Percentiles rank a stretch among this genome's conserved stretches.
phyloP scores from a whole-genome alignment of 2,888 invertebrate genomes.

The Hypomecis atomaria region DNA sequence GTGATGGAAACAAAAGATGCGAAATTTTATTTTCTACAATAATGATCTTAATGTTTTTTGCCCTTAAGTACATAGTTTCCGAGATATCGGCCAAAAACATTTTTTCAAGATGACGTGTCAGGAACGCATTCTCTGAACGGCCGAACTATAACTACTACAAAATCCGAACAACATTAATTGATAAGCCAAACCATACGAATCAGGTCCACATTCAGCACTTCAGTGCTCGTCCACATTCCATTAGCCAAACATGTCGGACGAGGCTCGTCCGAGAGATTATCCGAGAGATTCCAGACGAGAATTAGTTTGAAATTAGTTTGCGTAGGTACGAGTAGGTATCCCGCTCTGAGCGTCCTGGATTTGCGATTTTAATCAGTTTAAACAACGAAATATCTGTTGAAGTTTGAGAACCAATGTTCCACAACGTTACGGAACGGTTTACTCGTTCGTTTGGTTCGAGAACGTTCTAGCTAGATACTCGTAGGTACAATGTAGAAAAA shows the following conservation, averaged over 20 bases:
- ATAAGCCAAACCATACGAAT: constrained; percentile 9
- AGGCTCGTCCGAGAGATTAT: constrained; percentile 16
- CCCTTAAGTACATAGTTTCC: too few relatives aligned
- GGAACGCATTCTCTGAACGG: too few relatives aligned
- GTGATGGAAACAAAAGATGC: too few relatives aligned
- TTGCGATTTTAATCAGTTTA: constrained; percentile 15
- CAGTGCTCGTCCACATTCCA: constrained; percentile 21
- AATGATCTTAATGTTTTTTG: too few relatives aligned
- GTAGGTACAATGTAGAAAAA: background rate
- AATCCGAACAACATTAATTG: background rate
- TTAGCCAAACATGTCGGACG: constrained; percentile 28
- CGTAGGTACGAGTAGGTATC: background rate
- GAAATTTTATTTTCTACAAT: too few relatives aligned
- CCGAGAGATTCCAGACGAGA: constrained; percentile 19
- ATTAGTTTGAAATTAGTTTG: constrained; percentile 32
- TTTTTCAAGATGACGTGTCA: too few relatives aligned
- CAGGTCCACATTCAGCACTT: constrained; percentile 18
- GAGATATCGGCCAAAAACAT: too few relatives aligned
- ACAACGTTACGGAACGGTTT: background rate
- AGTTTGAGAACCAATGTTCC: background rate
- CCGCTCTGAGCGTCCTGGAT: background rate
- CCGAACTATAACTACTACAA: too few relatives aligned
- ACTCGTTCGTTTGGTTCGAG: background rate
- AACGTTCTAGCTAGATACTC: background rate
- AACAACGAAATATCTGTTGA: constrained; percentile 1